These are phyloP conservation scores for Lasiurus cinereus DNA, from an alignment of 2,113 vertebrate species.

Conservation along the genomic window DNA sequence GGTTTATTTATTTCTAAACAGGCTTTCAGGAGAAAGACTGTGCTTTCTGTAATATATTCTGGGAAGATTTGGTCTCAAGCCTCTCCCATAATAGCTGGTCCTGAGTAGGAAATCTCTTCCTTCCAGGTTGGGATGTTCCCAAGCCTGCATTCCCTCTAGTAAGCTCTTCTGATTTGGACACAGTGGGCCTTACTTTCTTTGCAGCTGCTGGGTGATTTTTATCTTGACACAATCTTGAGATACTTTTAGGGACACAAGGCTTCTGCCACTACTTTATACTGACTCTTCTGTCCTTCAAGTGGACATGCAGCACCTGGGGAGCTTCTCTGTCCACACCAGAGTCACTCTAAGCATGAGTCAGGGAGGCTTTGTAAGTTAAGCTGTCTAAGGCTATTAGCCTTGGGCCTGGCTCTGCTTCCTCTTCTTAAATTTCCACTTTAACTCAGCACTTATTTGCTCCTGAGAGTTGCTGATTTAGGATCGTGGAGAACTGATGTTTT, in stretches of 20 bases:
- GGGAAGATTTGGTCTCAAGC: background rate
- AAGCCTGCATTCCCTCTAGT: background rate
- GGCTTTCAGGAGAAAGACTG: background rate
- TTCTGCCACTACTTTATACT: background rate
- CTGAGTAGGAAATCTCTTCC: background rate
- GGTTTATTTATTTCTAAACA: background rate
- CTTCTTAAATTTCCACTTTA: background rate
- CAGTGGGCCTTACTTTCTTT: background rate
- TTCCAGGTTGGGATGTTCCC: background rate
- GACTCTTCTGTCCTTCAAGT: background rate
- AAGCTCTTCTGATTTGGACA: background rate
- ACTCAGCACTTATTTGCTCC: background rate
- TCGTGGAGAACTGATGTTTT: background rate
- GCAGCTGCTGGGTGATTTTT: background rate
- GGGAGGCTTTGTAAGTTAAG: background rate
- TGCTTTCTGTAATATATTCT: background rate
- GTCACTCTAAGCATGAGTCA: background rate
- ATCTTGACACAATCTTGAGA: background rate
- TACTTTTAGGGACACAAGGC: background rate
- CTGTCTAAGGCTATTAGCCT: background rate
- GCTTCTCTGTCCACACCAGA: background rate
- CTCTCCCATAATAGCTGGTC: background rate
- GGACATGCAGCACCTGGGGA: background rate
- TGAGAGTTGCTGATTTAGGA: background rate
- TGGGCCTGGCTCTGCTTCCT: background rate